A percentile compares a stretch with the other conserved stretches of the same genome.
Conservation (phyloP, 2,888 invertebrate species). For the Artemia sinica region DNA sequence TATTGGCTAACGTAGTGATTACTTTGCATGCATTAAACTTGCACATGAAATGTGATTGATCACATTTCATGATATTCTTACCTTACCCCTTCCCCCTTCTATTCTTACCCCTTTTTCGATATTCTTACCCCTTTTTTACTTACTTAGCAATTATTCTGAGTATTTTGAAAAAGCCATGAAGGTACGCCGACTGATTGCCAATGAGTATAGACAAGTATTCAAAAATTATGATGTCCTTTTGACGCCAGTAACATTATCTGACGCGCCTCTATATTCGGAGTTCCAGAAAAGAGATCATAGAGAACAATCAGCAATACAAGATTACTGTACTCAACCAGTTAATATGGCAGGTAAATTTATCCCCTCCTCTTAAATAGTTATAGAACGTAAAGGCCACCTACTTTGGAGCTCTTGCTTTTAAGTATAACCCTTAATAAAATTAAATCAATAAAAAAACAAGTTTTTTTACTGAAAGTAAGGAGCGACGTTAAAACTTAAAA, state of each 20-base stretch:
- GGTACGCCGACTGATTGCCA: constrained; percentile 63
- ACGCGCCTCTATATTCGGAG: constrained; percentile 63
- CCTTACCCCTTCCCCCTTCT: too few species aligned
- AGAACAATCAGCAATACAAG: constrained; percentile 70
- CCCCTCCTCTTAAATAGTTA: neutral
- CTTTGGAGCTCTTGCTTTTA: too few species aligned
- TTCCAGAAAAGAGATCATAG: constrained; percentile 60
- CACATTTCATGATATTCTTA: too few species aligned
- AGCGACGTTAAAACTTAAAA: too few species aligned
- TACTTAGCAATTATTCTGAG: constrained; percentile 58
- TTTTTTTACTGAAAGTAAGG: too few species aligned
- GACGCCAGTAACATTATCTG: constrained; percentile 75
- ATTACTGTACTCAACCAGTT: constrained; percentile 86
- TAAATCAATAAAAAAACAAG: too few species aligned
- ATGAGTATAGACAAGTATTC: constrained; percentile 70
- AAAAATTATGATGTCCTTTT: constrained; percentile 51
- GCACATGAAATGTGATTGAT: too few species aligned
- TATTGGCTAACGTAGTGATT: too few species aligned
- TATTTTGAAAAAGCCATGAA: constrained; percentile 80
- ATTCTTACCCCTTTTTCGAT: too few species aligned
- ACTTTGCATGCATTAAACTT: too few species aligned
- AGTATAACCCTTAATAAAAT: too few species aligned
- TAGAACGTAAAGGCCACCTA: neutral
- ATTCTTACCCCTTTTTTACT: too few species aligned
- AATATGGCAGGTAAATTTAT: constrained; percentile 68